Evolutionary conservation across 2,888 invertebrate species (phyloP).

Genomic region (Volucella zonaria): DNA sequence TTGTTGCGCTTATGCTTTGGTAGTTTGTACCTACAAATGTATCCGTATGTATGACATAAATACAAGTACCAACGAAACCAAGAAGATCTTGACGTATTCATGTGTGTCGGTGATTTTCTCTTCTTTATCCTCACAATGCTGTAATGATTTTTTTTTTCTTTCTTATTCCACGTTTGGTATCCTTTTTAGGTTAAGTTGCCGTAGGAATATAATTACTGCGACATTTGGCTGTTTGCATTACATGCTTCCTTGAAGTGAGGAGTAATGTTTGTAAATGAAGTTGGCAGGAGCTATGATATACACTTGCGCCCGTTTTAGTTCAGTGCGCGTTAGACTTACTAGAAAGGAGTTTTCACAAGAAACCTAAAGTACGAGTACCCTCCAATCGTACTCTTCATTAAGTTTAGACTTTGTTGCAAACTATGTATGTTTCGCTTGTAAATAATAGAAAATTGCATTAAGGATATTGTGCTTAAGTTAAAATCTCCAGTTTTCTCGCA

Average conservation of each 20-base stretch:
- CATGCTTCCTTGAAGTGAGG: constrained; percentile 34
- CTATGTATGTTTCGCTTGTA: not conserved
- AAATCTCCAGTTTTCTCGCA: not conserved
- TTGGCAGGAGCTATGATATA: constrained; percentile 37
- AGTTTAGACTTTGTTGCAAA: not conserved
- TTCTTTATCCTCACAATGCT: not conserved
- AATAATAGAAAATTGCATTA: constrained; percentile 40
- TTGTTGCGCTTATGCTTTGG: constrained; percentile 43
- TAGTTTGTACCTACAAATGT: not conserved
- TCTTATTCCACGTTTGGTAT: not conserved
- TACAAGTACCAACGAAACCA: no score
- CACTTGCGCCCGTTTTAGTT: constrained; percentile 17
- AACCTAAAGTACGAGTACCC: not conserved
- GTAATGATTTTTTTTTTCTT: not conserved
- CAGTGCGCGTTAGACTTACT: not conserved
- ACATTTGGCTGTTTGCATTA: constrained; percentile 38
- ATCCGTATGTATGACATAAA: no score
- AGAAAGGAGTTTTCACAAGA: constrained; percentile 2
- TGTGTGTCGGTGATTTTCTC: constrained; percentile 28
- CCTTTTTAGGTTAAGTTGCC: constrained; percentile 18
- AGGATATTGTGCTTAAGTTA: constrained; percentile 21
- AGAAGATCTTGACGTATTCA: constrained; percentile 41
- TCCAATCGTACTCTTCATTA: constrained; percentile 6
- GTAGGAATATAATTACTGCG: constrained; percentile 52
- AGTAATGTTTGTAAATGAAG: constrained; percentile 22